Percentiles rank a stretch among this genome's conserved stretches.
Evolutionary conservation across 2,113 vertebrate genomes (phyloP).

Genomic region (Pao palembangensis): DNA sequence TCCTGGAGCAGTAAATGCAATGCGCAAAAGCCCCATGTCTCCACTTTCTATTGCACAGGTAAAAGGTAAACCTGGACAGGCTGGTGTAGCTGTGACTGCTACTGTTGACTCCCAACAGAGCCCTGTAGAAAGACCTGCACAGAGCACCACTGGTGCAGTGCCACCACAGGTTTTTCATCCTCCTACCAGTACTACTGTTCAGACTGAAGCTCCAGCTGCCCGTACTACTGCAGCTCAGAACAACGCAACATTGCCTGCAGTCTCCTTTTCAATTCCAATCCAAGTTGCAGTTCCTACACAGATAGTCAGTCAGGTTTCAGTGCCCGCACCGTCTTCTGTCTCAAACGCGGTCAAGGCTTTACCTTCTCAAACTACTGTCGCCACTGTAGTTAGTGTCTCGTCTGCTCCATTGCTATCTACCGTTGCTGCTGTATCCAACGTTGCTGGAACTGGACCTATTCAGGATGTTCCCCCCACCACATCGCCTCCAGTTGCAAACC

Average conservation of each 20-base stretch:
- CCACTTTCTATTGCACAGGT: conserved; percentile 68
- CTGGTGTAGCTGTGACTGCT: conserved; percentile 74
- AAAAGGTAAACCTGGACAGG: conserved; percentile 78
- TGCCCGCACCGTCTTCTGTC: conserved; percentile 30
- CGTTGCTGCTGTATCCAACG: conserved; percentile 42
- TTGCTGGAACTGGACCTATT: conserved; percentile 45
- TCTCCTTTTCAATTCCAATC: conserved; percentile 46
- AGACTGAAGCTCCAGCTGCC: conserved; percentile 38
- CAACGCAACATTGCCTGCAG: conserved; percentile 30
- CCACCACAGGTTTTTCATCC: conserved; percentile 40
- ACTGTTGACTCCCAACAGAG: conserved; percentile 76
- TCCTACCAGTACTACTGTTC: conserved; percentile 38
- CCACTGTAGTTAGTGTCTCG: conserved; percentile 27
- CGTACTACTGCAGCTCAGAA: conserved; percentile 27
- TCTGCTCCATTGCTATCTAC: conserved; percentile 45
- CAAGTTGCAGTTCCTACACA: conserved; percentile 44
- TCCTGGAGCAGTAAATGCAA: conserved; percentile 74
- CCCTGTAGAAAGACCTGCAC: conserved; percentile 73
- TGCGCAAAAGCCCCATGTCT: conserved; percentile 81
- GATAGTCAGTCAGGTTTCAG: conserved; percentile 34
- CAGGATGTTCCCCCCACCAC: conserved; percentile 38
- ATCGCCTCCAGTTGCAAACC: conserved; percentile 41
- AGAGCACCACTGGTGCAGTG: conserved; percentile 51
- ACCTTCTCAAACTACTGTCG: conserved; percentile 45
- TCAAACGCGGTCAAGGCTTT: conserved; percentile 23